A percentile compares a stretch with the other conserved stretches of the same genome.
phyloP scores from a whole-genome alignment of 2,888 invertebrate genomes.

The Deroplatys truncata region DNA sequence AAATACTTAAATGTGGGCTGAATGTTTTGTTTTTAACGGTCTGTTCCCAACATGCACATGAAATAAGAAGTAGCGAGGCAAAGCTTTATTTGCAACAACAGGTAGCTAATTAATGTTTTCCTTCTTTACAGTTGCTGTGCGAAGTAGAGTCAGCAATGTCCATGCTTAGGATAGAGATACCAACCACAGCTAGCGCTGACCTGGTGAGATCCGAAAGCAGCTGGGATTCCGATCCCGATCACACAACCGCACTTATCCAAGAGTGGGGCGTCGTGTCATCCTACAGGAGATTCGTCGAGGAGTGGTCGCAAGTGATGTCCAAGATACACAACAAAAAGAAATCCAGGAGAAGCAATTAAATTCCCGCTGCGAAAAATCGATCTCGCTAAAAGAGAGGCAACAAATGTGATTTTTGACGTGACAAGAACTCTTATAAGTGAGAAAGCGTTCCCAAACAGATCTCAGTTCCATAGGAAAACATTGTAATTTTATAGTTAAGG shows the following conservation, averaged over 20 bases:
- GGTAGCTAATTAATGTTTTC: neutral
- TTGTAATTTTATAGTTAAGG: neutral
- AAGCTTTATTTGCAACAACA: neutral
- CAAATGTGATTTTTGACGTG: neutral
- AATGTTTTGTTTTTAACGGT: no score
- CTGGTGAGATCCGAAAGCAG: conserved; percentile 40
- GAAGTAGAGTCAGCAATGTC: conserved; percentile 37
- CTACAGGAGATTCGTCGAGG: conserved; percentile 43
- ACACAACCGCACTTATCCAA: conserved; percentile 41
- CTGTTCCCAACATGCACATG: no score
- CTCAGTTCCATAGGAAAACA: neutral
- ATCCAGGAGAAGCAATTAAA: neutral
- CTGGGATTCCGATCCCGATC: conserved; percentile 36
- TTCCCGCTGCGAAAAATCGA: neutral
- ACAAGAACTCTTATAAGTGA: neutral
- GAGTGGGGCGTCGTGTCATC: conserved; percentile 45
- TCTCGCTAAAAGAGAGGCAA: no score
- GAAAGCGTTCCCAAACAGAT: neutral
- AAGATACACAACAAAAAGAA: neutral
- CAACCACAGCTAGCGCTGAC: conserved; percentile 33
- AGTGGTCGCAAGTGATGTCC: conserved; percentile 36
- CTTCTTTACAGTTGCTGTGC: conserved; percentile 26
- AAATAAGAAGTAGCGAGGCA: no score
- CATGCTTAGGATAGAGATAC: conserved; percentile 38
- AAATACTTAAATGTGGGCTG: no score